These are phyloP conservation scores for Dasypogon diadema DNA, from an alignment of 2,888 invertebrate species.

Conservation along the genomic window DNA sequence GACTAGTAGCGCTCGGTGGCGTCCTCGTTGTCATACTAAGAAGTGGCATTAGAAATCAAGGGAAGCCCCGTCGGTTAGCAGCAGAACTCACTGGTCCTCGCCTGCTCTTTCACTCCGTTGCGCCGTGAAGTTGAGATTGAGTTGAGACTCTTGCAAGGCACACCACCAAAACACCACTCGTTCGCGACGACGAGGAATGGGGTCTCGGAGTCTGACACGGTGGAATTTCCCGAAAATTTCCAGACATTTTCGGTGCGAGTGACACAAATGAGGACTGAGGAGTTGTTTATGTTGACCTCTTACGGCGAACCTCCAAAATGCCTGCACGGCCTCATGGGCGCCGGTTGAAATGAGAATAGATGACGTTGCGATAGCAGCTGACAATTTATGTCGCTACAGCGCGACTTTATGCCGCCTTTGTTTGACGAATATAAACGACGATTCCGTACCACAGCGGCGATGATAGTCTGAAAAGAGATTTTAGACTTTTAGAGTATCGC, in stretches of 20 bases:
- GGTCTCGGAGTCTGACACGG: background rate
- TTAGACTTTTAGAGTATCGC: too few species aligned
- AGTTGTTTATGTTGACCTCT: background rate
- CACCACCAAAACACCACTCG: too few species aligned
- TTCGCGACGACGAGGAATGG: too few species aligned
- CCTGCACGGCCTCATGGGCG: constrained; percentile 3
- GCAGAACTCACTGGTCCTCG: background rate
- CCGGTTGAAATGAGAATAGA: constrained; percentile 48
- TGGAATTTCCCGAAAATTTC: constrained; percentile 21
- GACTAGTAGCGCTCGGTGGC: constrained; percentile 51
- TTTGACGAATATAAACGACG: too few species aligned
- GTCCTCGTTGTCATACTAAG: constrained; percentile 30
- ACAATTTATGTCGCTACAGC: constrained; percentile 29
- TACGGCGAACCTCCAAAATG: background rate
- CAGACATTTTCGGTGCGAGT: constrained; percentile 9
- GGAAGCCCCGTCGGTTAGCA: background rate
- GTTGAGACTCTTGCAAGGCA: too few species aligned
- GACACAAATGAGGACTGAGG: background rate
- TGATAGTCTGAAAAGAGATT: too few species aligned
- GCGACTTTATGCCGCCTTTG: too few species aligned
- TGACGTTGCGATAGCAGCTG: constrained; percentile 42
- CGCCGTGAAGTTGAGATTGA: too few species aligned
- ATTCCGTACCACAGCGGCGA: too few species aligned
- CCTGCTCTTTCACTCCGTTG: constrained; percentile 16
- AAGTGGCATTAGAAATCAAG: constrained; percentile 26